Evolutionary conservation across 2,888 invertebrate species (phyloP).

Genomic region (Alviniconcha strummeri): DNA sequence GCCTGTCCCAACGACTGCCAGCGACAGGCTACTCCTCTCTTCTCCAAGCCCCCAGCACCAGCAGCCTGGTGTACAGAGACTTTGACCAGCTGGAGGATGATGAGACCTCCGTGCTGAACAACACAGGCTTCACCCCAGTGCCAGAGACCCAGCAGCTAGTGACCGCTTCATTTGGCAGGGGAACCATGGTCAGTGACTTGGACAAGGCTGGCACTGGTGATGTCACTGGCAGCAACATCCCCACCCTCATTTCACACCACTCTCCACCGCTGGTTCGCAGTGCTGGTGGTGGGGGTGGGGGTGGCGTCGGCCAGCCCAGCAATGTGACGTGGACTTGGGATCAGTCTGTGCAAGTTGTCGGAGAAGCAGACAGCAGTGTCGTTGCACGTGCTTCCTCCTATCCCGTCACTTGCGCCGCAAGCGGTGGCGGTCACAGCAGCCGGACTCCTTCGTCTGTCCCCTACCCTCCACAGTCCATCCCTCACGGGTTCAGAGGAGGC

Average conservation of each 20-base stretch:
- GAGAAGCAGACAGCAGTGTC: too few relatives aligned
- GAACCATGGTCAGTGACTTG: background rate
- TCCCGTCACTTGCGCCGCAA: too few relatives aligned
- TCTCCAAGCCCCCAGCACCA: background rate
- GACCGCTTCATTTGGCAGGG: too few relatives aligned
- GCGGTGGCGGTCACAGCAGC: too few relatives aligned
- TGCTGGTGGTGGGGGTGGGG: too few relatives aligned
- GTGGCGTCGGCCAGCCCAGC: too few relatives aligned
- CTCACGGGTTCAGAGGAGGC: too few relatives aligned
- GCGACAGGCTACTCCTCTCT: background rate
- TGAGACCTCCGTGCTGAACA: background rate
- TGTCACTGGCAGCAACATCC: background rate
- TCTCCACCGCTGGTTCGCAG: background rate
- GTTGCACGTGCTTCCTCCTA: too few relatives aligned
- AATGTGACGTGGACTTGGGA: background rate
- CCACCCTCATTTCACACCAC: slow-evolving; percentile 5
- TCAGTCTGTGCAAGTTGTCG: background rate
- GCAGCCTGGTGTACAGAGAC: slow-evolving; percentile 9
- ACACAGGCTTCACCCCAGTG: slow-evolving; percentile 6
- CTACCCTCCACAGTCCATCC: too few relatives aligned
- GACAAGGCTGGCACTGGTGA: background rate
- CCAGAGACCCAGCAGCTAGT: background rate
- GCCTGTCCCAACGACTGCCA: background rate
- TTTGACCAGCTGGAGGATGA: background rate
- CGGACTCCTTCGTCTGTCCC: too few relatives aligned